These are phyloP conservation scores for Drosophila paracracens DNA, from an alignment of 2,888 invertebrate genomes.

Conservation along the genomic window DNA sequence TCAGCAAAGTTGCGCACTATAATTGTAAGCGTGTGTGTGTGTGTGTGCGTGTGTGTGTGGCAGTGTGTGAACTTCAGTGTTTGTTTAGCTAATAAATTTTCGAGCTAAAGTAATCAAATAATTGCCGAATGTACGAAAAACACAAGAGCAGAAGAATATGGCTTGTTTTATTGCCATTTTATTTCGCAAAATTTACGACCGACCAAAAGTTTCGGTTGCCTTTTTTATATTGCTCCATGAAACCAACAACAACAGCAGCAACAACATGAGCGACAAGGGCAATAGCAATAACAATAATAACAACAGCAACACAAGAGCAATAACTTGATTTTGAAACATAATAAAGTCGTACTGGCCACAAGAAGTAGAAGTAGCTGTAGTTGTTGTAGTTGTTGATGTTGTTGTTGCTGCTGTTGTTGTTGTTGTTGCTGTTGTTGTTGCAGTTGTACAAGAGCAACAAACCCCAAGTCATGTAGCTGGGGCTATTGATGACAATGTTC, in stretches of 20 bases:
- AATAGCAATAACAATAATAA: constrained; percentile 27
- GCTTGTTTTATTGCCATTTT: constrained; percentile 76
- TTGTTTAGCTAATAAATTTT: constrained; percentile 76
- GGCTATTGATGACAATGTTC: constrained; percentile 56
- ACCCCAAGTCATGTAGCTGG: constrained; percentile 43
- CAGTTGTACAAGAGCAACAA: neutral
- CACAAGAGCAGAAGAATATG: constrained; percentile 64
- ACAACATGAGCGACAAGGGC: constrained; percentile 8
- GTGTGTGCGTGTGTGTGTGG: constrained; percentile 15
- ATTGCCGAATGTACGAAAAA: constrained; percentile 77
- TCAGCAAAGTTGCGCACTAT: constrained; percentile 27
- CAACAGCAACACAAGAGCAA: constrained; percentile 44
- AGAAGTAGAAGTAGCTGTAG: constrained; percentile 12
- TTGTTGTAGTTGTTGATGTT: neutral
- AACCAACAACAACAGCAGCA: constrained; percentile 36
- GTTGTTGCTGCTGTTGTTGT: neutral
- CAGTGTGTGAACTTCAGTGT: constrained; percentile 70
- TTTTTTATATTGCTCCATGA: constrained; percentile 45
- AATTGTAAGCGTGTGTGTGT: neutral
- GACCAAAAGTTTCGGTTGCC: constrained; percentile 67
- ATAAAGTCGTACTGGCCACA: constrained; percentile 59
- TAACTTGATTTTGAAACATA: constrained; percentile 63
- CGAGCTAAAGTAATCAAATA: constrained; percentile 76
- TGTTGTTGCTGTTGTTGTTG: neutral
- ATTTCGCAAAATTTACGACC: constrained; percentile 78